Evolutionary conservation across 2,888 invertebrate genomes (phyloP).

Genomic region (Nomada flava): DNA sequence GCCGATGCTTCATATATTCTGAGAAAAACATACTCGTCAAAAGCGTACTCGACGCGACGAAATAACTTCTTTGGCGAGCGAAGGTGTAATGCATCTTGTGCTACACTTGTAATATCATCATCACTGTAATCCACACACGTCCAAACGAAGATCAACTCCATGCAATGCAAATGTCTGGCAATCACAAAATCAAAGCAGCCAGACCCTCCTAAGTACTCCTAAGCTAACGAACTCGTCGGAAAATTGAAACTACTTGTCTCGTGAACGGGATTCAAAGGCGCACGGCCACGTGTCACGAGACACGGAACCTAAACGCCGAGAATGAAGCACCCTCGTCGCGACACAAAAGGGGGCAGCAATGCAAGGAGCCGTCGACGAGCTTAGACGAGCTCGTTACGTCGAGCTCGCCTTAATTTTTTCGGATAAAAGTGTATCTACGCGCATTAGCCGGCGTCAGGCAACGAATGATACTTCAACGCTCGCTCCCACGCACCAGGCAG

Average conservation of each 20-base stretch:
- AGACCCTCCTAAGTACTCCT: background rate
- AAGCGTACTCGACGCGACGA: no score
- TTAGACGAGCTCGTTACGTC: background rate
- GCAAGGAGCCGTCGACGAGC: conserved; percentile 1
- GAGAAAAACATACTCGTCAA: no score
- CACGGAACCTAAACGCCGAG: conserved; percentile 17
- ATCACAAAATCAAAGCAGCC: background rate
- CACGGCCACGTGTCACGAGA: background rate
- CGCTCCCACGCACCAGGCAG: conserved; percentile 37
- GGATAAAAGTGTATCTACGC: conserved; percentile 32
- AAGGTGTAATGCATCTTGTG: no score
- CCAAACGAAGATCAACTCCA: no score
- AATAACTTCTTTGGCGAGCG: no score
- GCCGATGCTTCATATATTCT: no score
- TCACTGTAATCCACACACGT: no score
- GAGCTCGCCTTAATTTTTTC: conserved; percentile 7
- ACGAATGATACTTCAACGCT: conserved; percentile 37
- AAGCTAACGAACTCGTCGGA: background rate
- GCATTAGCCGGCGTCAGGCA: conserved; percentile 25
- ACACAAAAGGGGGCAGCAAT: conserved; percentile 5
- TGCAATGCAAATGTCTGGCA: background rate
- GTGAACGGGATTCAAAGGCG: conserved; percentile 3
- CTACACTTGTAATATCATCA: no score
- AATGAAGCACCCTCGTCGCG: conserved; percentile 31
- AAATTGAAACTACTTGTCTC: background rate